A percentile compares a stretch with the other conserved stretches of the same genome.
Conservation (phyloP, 2,113 vertebrate species). For the Zosterops japonicus region DNA sequence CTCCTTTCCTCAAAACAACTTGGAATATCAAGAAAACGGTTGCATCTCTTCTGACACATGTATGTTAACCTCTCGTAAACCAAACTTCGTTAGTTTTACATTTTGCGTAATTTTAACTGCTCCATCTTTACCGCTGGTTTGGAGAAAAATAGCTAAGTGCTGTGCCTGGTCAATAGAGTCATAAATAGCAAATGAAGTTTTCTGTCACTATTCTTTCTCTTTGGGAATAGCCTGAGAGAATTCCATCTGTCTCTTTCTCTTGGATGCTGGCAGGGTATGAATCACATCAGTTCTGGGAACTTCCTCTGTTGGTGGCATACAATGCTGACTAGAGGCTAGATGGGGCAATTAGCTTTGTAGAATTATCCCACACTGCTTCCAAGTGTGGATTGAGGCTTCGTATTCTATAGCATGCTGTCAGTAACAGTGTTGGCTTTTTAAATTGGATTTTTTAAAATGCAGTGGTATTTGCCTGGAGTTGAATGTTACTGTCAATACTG, state of each 20-base stretch:
- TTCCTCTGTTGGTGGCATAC: background rate
- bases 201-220: background rate
- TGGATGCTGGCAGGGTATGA: background rate
- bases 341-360: background rate
- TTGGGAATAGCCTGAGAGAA: background rate
- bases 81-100: background rate
- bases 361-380: background rate
- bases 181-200: background rate
- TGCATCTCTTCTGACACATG: background rate
- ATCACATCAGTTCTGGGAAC: background rate
- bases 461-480: background rate
- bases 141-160: background rate
- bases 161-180: background rate
- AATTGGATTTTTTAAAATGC: background rate
- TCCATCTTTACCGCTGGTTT: background rate
- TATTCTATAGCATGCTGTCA: background rate
- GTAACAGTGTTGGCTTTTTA: background rate
- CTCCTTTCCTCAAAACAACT: background rate
- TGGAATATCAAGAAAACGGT: background rate
- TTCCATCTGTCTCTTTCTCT: background rate
- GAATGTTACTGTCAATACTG: background rate
- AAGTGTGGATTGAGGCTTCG: background rate
- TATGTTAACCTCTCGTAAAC: background rate
- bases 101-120: background rate
- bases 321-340: background rate